Percentiles rank a stretch among this genome's conserved stretches.
These are phyloP conservation scores for Palythoa grandis DNA, from an alignment of 92 coral and sea anemone genomes.

Conservation along the genomic window DNA sequence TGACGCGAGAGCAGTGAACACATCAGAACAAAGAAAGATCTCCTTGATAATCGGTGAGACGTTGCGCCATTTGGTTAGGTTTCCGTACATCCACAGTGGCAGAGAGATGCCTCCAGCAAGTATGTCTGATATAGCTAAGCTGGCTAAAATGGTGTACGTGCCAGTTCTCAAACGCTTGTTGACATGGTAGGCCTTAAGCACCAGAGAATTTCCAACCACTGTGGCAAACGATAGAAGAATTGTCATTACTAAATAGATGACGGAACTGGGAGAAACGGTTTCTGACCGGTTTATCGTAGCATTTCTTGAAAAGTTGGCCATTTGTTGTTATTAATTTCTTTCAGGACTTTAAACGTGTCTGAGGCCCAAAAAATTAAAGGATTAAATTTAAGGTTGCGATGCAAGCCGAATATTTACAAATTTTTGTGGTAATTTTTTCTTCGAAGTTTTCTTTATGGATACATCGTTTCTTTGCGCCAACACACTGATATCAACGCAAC, in stretches of 20 bases:
- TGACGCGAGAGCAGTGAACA: constrained; percentile 94
- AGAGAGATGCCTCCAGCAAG: constrained; percentile 81
- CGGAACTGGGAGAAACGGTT: constrained; percentile 6
- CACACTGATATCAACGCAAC: background rate
- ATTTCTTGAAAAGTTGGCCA: background rate
- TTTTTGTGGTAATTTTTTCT: too few relatives aligned
- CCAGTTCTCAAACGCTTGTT: constrained; percentile 74
- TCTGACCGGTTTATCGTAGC: background rate
- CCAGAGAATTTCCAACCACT: constrained; percentile 65
- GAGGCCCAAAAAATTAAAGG: background rate
- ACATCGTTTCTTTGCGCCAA: background rate
- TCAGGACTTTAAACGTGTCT: background rate
- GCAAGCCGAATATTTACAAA: background rate
- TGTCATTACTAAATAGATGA: constrained; percentile 56
- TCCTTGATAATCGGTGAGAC: constrained; percentile 28
- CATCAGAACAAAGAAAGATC: constrained; percentile 79
- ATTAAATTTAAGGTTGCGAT: background rate
- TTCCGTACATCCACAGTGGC: constrained; percentile 77
- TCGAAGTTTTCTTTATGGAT: background rate
- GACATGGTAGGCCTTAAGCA: constrained; percentile 68
- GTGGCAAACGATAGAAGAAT: constrained; percentile 54
- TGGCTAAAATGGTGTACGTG: constrained; percentile 70
- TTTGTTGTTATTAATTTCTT: background rate
- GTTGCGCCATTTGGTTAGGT: constrained; percentile 47
- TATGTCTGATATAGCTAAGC: constrained; percentile 77